Conservation (phyloP, 2,888 invertebrate species). For the Teleogryllus oceanicus region DNA sequence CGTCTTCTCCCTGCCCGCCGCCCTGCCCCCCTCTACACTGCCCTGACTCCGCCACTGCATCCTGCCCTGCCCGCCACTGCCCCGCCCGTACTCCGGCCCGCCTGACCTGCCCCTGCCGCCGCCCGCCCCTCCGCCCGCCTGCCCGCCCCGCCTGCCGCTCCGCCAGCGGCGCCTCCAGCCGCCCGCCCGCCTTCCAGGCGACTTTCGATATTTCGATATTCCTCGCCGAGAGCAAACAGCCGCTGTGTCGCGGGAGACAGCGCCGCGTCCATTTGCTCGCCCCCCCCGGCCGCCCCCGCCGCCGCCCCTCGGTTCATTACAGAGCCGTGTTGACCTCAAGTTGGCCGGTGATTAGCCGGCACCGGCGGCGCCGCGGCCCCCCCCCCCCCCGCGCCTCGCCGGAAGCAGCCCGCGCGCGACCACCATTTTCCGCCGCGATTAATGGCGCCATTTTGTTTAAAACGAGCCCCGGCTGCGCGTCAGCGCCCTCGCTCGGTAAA, state of each 20-base stretch:
- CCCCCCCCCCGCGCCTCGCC: no score
- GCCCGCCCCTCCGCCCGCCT: no score
- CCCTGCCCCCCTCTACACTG: no score
- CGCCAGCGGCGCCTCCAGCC: not conserved
- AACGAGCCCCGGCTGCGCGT: constrained; percentile 18
- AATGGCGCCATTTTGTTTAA: constrained; percentile 18
- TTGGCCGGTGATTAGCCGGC: constrained; percentile 18
- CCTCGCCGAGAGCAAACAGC: not conserved
- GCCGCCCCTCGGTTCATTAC: not conserved
- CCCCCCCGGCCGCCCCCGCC: not conserved
- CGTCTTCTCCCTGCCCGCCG: no score
- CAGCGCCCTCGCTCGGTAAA: not conserved
- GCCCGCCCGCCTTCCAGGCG: not conserved
- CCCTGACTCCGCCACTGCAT: no score
- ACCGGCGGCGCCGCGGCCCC: no score
- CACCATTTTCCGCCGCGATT: not conserved
- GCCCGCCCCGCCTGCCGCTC: no score
- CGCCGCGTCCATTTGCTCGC: not conserved
- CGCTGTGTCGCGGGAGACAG: not conserved
- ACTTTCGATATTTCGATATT: constrained; percentile 10
- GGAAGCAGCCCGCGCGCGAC: not conserved
- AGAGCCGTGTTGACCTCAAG: constrained; percentile 7
- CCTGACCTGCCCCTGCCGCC: no score
- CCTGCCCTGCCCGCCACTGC: no score
- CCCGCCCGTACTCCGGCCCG: no score